Evolutionary conservation across 2,113 vertebrate genomes (phyloP), one percentile per base, ranked within the genome.

Genomic region (Labrus mixtus): DNA sequence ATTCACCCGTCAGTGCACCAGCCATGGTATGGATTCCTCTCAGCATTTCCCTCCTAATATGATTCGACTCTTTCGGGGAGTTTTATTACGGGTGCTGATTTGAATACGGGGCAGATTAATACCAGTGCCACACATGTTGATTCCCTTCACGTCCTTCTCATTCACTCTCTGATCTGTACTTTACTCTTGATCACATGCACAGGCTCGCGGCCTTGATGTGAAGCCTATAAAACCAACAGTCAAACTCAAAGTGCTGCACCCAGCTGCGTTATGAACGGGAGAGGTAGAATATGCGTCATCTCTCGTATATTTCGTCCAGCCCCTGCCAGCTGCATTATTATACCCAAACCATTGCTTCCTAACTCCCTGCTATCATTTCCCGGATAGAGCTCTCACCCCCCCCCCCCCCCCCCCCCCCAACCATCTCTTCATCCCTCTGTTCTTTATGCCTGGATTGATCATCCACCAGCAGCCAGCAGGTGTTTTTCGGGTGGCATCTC

Each of bases 81-180:
- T 91, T 93, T 93, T 90, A 92, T 90, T 79, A 80, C 76, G 57
- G 86, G 56, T 73, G 25, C 66, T 70, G 77, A 83, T 90, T 93
- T 90, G 89, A 92, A 91, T 89, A 85, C 86, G 81, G 76, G 59
- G 45, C 82, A 86, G 91, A 93, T 91, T 91, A 94, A 92, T 93
- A 90, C 81, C 73, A 82, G 76, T 85, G 76, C 86, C 83, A 83
- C 78, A 77, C 72, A 73, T 80, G 80, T 74, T 82, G 79, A 72
- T 73, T 81, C 56, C 77, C 72, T 48, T 60, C 69, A 45, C 81
- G 66, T 62, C 41, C 33, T 54, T 46, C 61, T 61, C 48, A 17
- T 68, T 60, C 61, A 45, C 75, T 78, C 58, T 62, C 56, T 81
- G 17, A 46, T 19, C 74, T 71, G 56, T 45, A 73, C 65, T 63